Base-by-base conservation (phyloP, 2,888 invertebrate species). In the Mimachlamys varia region DNA sequence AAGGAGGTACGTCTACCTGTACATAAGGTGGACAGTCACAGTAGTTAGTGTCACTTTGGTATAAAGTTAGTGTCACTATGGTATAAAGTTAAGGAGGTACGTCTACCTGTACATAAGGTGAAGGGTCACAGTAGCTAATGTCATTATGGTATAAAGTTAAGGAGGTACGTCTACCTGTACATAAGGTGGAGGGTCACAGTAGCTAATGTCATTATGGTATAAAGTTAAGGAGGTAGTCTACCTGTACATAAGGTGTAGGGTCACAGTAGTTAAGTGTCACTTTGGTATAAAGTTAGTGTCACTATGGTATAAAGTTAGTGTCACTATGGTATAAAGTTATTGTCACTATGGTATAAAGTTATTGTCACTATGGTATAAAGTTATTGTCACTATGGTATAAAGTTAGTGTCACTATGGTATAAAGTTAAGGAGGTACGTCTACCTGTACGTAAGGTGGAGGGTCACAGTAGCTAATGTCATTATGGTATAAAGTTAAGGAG, bases 141-240 rank as follows among this genome's bases (percentile, higher is more conserved):
- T 19, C 12, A 90, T 92, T n/a, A 92, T 91, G n/a, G n/a, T n/a
- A n/a, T 33, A 94, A 93, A 88, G 91, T 91, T 19, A 93, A 93
- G 44, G 44, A 44, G 44, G 44, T 44, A 44, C 3, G 44, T 44
- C 44, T 44, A 44, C 53, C 13, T 62, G 27, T 53, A 22, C 91
- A 91, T 33, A 94, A 93, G 87, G 91, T 91, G 15, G 93, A 93
- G 44, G 44, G n/a, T n/a, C n/a, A n/a, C n/a, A n/a, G n/a, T n/a
- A n/a, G n/a, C n/a, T n/a, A n/a, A n/a, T n/a, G n/a, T n/a, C n/a
- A 44, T 7, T 44, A 5, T 44, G 44, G 3, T 44, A 44, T 44
- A 44, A 44, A 44, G 44, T 7, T 44, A 44, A 44, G 44, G 44
- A 44, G 44, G 44, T 44, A 44, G 44, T 44, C 44, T 44, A 5